Percentiles rank a stretch among this genome's conserved stretches.
Evolutionary conservation across 2,113 vertebrate genomes (phyloP).

Genomic region (Rhombomys opimus): DNA sequence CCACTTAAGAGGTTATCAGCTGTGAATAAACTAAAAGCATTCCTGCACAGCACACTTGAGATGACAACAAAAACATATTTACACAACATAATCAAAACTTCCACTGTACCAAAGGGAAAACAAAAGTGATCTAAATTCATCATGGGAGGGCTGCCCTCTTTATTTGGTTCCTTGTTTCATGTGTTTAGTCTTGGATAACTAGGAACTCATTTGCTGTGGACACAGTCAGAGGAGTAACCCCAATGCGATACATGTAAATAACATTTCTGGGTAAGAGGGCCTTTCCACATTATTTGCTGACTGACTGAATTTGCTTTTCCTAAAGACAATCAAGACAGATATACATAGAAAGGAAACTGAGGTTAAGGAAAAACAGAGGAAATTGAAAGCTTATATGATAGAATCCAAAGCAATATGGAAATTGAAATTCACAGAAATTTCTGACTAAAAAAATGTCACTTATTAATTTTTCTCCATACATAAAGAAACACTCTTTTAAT

Average conservation of each 20-base stretch:
- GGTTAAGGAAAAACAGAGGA: background rate
- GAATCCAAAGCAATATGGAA: background rate
- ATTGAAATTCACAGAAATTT: background rate
- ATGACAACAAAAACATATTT: too few species aligned
- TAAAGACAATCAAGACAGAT: background rate
- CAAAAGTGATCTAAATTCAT: background rate
- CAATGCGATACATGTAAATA: background rate
- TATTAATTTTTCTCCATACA: background rate
- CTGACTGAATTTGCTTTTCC: background rate
- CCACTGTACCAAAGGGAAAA: background rate
- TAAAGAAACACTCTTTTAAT: background rate
- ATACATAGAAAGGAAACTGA: background rate
- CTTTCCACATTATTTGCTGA: background rate
- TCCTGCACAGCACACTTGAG: too few species aligned
- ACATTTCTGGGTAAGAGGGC: background rate
- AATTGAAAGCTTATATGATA: background rate
- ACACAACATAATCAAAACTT: too few species aligned
- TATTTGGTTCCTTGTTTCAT: background rate
- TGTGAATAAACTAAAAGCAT: too few species aligned
- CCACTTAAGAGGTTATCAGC: too few species aligned
- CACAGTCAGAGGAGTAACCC: background rate
- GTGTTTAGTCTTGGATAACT: background rate
- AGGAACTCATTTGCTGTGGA: background rate
- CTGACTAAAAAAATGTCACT: background rate
- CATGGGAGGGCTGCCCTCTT: background rate